Conservation (phyloP, 2,113 vertebrate species). For the Mirounga angustirostris region DNA sequence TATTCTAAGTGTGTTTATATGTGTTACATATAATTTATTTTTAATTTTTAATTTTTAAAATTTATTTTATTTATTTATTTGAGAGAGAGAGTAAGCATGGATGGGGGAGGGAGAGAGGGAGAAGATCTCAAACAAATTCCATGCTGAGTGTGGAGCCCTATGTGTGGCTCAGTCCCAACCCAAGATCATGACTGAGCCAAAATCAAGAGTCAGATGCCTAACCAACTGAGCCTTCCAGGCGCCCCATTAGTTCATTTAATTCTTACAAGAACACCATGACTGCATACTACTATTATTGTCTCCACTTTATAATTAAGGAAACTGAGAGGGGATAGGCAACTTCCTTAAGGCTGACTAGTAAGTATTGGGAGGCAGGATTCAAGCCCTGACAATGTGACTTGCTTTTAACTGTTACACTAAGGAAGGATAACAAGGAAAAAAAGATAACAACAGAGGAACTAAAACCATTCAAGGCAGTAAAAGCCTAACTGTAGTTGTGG, state of each 20-base stretch:
- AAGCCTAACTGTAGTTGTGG: not conserved
- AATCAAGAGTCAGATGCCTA: not conserved
- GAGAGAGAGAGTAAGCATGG: not conserved
- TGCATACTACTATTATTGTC: not conserved
- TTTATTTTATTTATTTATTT: not conserved
- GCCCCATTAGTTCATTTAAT: not conserved
- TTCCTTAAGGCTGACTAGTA: not conserved
- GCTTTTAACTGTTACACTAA: not conserved
- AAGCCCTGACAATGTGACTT: not conserved
- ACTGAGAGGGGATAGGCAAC: not conserved
- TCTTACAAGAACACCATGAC: not conserved
- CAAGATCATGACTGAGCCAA: not conserved
- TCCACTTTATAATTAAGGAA: slow-evolving; percentile 14
- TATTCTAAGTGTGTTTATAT: slow-evolving; percentile 16
- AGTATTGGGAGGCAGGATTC: slow-evolving; percentile 1
- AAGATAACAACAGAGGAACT: not conserved
- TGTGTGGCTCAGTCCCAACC: not conserved
- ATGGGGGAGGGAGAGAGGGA: not conserved
- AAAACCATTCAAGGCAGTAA: not conserved
- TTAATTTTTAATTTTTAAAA: not conserved
- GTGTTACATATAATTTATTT: not conserved
- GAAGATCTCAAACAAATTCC: not conserved
- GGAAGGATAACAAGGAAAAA: not conserved
- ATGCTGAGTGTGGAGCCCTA: not conserved
- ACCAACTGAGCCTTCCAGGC: not conserved